phyloP scores from a whole-genome alignment of 2,888 invertebrate genomes.

The Drosophila colorata region DNA sequence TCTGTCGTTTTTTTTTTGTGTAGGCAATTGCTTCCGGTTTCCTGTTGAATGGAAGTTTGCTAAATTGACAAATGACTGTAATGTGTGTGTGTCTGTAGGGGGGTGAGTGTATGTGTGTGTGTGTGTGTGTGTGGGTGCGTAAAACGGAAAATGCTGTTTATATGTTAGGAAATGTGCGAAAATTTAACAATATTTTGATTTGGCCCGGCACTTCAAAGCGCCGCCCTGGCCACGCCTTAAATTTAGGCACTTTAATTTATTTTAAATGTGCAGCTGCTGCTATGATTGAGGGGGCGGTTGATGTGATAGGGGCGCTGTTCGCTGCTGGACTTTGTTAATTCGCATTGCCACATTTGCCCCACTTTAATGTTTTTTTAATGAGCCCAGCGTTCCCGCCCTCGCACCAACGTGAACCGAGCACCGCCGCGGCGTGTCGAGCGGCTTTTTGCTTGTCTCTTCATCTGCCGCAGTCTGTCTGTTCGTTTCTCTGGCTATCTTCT shows the following conservation, averaged over 20 bases:
- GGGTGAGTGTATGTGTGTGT: constrained; percentile 19
- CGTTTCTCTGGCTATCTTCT: constrained; percentile 5
- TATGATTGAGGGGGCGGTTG: background rate
- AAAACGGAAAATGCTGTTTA: constrained; percentile 69
- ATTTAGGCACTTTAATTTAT: constrained; percentile 55
- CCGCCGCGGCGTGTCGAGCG: constrained; percentile 46
- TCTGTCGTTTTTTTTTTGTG: constrained; percentile 26
- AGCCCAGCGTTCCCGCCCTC: constrained; percentile 25
- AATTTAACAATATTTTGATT: constrained; percentile 70
- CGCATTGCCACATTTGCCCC: constrained; percentile 59
- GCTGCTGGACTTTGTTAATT: constrained; percentile 53
- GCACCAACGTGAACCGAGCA: constrained; percentile 35
- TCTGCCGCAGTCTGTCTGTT: constrained; percentile 2
- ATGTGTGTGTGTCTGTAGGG: constrained; percentile 36
- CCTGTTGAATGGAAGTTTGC: constrained; percentile 76
- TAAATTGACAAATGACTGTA: constrained; percentile 78
- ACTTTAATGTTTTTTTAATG: constrained; percentile 81
- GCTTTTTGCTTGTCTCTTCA: constrained; percentile 15
- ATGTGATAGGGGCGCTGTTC: background rate
- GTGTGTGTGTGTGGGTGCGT: constrained; percentile 35
- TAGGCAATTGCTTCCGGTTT: constrained; percentile 80
- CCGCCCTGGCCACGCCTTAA: constrained; percentile 25
- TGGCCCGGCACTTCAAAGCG: constrained; percentile 37
- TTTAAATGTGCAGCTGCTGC: constrained; percentile 51
- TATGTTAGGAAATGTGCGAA: constrained; percentile 70